Evolutionary conservation across 1,140 invertebrate species (phyloP), one percentile per base, ranked within the genome.

Genomic region (Platorchestia sp.): DNA sequence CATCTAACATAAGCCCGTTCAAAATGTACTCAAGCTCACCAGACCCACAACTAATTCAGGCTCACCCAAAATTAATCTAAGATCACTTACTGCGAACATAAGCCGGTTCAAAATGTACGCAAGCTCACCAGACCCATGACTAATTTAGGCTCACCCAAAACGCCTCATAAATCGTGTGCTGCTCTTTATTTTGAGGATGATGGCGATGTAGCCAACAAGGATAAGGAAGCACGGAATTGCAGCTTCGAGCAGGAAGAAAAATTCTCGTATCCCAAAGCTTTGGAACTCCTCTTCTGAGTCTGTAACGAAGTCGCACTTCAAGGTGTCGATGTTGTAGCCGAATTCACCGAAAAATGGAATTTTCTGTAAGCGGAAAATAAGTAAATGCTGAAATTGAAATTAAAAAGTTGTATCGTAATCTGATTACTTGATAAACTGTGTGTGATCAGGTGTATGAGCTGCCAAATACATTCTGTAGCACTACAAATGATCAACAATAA

Each of bases 241-340:
- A 75, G 95, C 96, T 95, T 96, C 96, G 36, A 96, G 51, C 43
- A 96, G 95, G 95, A 96, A 96, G 95, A 96, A 96, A 95, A 96
- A 86, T 41, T 95, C 45, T 14, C 96, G 95, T 0, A 95, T 95
- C 87, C 53, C 91, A 45, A 93, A 93, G 19, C 45, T 36, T 93
- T 93, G 7, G 16, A 45, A 19, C 44, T 93, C 87, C 44, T 90
- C 87, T 90, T 22, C 41, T 16, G 41, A n/a, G 59, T 16, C 40
- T 6, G 51, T 7, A 0, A 87, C 95, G 45, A 96, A 96, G 91
- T 96, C 96, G 87, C 96, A 96, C 75, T 96, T 96, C 43, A 95
- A 47, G 36, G 87, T 96, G 42, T 95, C 53, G 19, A 44, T 45
- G 95, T 96, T 96, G 95, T 96, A 96, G 3, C 96, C 96, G 47